Evolutionary conservation across 2,797 vertebrate genomes (phyloP).

Genomic region (Anguilla megastoma): DNA sequence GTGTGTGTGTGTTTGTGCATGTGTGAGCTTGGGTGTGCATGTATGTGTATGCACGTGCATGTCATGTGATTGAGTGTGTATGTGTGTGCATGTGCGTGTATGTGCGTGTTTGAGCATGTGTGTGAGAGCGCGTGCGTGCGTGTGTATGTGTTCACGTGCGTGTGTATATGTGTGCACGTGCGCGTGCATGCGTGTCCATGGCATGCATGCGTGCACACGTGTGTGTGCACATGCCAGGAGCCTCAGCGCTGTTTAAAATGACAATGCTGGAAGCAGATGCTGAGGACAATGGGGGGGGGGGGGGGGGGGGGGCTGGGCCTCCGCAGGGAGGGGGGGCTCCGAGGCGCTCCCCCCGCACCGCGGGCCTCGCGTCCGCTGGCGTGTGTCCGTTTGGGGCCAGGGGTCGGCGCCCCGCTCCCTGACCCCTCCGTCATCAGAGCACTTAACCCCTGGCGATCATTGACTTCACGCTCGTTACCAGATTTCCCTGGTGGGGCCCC

Average conservation of each 20-base stretch:
- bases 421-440: conserved; percentile 64
- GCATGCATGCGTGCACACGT: neutral
- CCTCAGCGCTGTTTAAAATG: conserved; percentile 54
- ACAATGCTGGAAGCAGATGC: conserved; percentile 63
- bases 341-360: neutral
- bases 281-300: conserved; percentile 53
- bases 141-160: conserved; percentile 28
- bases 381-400: conserved; percentile 54
- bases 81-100: conserved; percentile 22
- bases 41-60: conserved; percentile 26
- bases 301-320: conserved; percentile 15
- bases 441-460: conserved; percentile 69
- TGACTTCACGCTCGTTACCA: conserved; percentile 60
- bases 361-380: conserved; percentile 40
- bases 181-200: neutral
- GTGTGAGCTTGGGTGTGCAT: conserved; percentile 19
- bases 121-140: neutral
- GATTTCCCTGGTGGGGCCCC: conserved; percentile 47
- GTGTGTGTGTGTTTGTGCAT: neutral
- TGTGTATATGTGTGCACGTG: conserved; percentile 22
- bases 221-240: neutral
- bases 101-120: neutral
- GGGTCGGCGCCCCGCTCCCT: conserved; percentile 58
- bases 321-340: conserved; percentile 26
- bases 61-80: conserved; percentile 23